phyloP scores from a whole-genome alignment of 1,140 invertebrate species.

The Mycetomoellerius zeteki region DNA sequence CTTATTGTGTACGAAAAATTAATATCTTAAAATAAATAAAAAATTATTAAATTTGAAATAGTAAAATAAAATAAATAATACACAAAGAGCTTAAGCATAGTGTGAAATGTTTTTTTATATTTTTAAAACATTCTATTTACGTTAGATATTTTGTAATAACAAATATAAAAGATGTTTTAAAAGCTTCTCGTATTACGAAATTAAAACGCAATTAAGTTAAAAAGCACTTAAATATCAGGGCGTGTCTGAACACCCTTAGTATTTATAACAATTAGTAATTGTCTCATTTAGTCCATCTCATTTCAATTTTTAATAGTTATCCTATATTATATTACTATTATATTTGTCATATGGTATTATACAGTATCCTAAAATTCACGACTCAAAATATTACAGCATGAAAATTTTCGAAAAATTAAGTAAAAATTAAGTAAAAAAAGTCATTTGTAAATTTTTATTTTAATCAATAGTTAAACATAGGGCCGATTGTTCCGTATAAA shows the following conservation, averaged over 20 bases:
- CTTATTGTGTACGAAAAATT: background rate
- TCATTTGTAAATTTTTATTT: too few species aligned
- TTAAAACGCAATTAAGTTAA: constrained; percentile 9
- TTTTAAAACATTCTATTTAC: background rate
- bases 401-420: too few species aligned
- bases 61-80: constrained; percentile 1
- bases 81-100: background rate
- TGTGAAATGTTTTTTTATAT: background rate
- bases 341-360: background rate
- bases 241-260: background rate
- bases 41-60: background rate
- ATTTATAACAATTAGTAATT: background rate
- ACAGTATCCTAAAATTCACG: too few species aligned
- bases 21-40: background rate
- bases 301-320: constrained; percentile 3
- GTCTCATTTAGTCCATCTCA: background rate
- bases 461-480: too few species aligned
- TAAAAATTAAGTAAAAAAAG: too few species aligned
- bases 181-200: background rate
- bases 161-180: background rate
- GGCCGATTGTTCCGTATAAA: too few species aligned
- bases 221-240: background rate
- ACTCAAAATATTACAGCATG: too few species aligned
- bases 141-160: background rate
- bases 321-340: background rate